Evolutionary conservation across 2,888 invertebrate genomes (phyloP), one percentile per base, ranked within the genome.

Genomic region (Clivina fossor): DNA sequence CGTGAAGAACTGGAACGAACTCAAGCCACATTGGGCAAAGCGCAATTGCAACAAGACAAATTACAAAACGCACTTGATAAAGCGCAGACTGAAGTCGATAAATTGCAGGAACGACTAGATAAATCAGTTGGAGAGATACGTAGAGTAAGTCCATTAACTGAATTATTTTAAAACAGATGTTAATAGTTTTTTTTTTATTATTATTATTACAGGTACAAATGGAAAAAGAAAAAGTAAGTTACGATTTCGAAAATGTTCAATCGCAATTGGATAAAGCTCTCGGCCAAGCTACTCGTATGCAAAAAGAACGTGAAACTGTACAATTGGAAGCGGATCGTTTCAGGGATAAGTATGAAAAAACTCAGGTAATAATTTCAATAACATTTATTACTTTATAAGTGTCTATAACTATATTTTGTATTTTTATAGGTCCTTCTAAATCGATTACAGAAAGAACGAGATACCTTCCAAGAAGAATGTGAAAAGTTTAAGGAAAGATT

Each of bases 41-140:
- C 92, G 58, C 93, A 94, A 74, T 77, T 91, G 56, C 92, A 92
- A 69, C 91, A 92, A 70, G 94, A 94, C 75, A 94, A 94, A 74
- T 77, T 93, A 49, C 93, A 94, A 74, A 89, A 90, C 61, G 78
- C 88, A 8, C 78, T 93, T 63, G 94, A 94, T 75, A 88, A 91
- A 68, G 89, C 92, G 15, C 93, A 94, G 73, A 89, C 88, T 50
- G 93, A 93, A 71, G 85, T 90, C 48, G 93, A 94, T 72, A 90
- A 93, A 69, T 77, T 93, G 50, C 93, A 93, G 73, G 93, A 93
- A 72, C 87, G 86, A 66, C 75, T 91, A 60, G 93, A 93, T 73
- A 91, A 93, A 74, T 78, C 87, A 40, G 82, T 85, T 61, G 82
- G 82, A 58, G 93, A 93, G 80, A 81, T 87, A 59, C 83, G 93